Base-by-base conservation (phyloP, 2,797 vertebrate genomes). In the Geotria australis region DNA sequence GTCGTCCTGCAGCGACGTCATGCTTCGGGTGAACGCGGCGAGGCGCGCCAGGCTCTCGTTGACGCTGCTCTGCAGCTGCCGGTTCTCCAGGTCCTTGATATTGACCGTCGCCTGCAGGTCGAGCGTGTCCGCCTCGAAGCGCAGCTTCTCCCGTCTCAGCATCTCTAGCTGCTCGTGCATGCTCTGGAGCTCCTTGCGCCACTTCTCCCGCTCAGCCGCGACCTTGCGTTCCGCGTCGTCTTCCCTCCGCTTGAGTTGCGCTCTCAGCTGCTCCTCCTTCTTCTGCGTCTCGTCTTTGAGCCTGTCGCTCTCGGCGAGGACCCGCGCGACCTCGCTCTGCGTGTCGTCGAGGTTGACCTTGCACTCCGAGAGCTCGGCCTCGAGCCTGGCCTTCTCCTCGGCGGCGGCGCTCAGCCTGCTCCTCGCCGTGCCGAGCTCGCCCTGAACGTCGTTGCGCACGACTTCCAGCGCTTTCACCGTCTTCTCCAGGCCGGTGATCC, bases 1-100 rank as follows among this genome's bases (percentile, higher is more conserved):
- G 68, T 99, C 91, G 6, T 95, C 78, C 62, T 96, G 91, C 61
- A 99, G 75, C 5, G 91, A 95, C 13, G 83, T 91, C 91, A 99
- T 99, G 66, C 83, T 91, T 59, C 75, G 79, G 0, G 79, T 83
- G 69, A 96, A 95, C 60, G 88, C 86, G 1, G 81, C 83, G 48
- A 96, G 72, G 61, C 83, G 71, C 51, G 84, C 85, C 60, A 96
- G 65, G 2, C 82, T 79, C 68, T 79, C 75, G 10, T 88, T 81
- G 47, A 94, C 69, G 14, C 64, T 79, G 24, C 74, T 69, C 64
- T 91, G 78, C 62, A 77, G 63, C 59, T 78, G 69, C 62, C 78
- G 78, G 12, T 74, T 68, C 57, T 77, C 76, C 53, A 64, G 69
- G 62, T 81, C 74, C 5, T 80, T 78, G 10, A 47, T 65, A 48